Base-by-base conservation (phyloP, 2,113 vertebrate species). In the Galemys pyrenaicus region DNA sequence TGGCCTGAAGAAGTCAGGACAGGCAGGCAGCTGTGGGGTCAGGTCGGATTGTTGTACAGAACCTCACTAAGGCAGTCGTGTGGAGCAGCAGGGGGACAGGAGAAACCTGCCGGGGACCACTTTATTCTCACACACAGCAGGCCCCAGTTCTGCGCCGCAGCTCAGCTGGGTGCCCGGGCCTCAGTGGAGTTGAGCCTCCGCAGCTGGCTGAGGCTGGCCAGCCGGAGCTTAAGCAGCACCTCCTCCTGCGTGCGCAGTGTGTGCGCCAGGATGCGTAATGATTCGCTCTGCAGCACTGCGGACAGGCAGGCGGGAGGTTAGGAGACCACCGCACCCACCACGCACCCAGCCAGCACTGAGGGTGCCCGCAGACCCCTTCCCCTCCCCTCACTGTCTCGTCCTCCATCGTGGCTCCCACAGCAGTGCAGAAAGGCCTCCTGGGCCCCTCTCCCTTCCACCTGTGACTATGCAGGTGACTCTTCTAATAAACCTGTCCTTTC, bases 161-260 rank as follows among this genome's bases (percentile, higher is more conserved):
- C 87, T 97, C 95, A 0, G 9, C 92, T 62, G 4, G 96, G 95
- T 41, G 92, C 91, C 17, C 0, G 44, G 11, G 10, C 94, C 68
- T 96, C 96, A 1, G 98, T 99, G 96, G 97, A 41, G 10, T 99
- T 99, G 95, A 97, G 98, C 92, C 90, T 98, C 90, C 98, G 98
- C 30, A 98, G 98, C 92, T 99, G 98, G 94, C 99, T 98, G 71
- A 98, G 91, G 75, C 98, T 98, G 96, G 99, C 97, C 35, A 98
- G 97, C 77, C 96, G 97, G 86, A 98, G 97, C 83, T 97, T 98
- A 44, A 77, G 98, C 35, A 98, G 95, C 0, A 95, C 89, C 0
- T 98, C 98, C 85, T 98, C 98, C 91, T 98, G 98, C 1, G 95
- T 97, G 62, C 82, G 73, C 78, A 98, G 82, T 4, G 97, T 98